Base-by-base conservation (phyloP, 2,797 vertebrate species). In the Lutjanus argentimaculatus region DNA sequence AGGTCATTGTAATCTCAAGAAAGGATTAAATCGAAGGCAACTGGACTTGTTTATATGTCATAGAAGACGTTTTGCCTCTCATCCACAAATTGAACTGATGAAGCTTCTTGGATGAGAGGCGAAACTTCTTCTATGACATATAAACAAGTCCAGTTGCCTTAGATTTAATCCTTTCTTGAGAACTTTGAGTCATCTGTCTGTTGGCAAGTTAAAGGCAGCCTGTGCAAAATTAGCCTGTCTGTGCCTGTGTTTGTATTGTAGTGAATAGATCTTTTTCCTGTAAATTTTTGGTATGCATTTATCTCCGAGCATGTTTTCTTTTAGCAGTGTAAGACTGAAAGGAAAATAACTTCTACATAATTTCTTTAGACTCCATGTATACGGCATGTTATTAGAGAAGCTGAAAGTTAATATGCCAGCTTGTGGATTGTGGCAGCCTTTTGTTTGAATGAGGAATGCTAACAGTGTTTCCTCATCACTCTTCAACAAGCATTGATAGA, bases 221-320 rank as follows among this genome's bases (percentile, higher is more conserved):
- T 36, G 46, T 57, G 22, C 11, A 36, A 45, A 76, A 59, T 4
- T 40, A 4, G 19, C 36, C 42, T 36, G 19, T 64, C 59, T 55
- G 55, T 55, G 67, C 82, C 53, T 84, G 7, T 79, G 10, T 66
- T 55, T 61, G 11, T 9, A 1, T 75, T 58, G 70, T 48, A 12
- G 16, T 7, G 6, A 48, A 40, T 9, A 65, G 14, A 62, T 14
- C n/a, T 67, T 71, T 36, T 19, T 64, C n/a, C 12, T 16, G 51
- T 64, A 63, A 61, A 77, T 61, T 65, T 42, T 52, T 79, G 19
- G 22, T 51, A 22, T 0, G 0, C 51, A 16, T 63, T 75, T 69
- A 43, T 68, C 43, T 66, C 25, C 0, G 2, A 68, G 65, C n/a
- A 6, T 57, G 17, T 68, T 45, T 65, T 19, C 42, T 79, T 67